Conservation (phyloP, 2,888 invertebrate species). For the Abrostola triplasia region DNA sequence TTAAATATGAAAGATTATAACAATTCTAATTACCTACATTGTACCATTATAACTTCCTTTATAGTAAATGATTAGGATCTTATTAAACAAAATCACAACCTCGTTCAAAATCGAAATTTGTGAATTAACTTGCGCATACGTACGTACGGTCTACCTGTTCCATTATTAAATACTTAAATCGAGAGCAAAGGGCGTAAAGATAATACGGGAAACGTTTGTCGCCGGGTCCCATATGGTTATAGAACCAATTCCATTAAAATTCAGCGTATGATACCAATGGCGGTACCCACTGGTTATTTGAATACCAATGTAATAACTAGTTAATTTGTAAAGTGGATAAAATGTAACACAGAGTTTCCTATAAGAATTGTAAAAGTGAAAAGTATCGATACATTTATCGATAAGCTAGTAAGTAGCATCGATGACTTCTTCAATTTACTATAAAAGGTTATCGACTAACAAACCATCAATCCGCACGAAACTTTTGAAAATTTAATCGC, state of each 20-base stretch:
- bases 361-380: no score
- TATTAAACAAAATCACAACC: not conserved
- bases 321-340: not conserved
- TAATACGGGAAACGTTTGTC: slow-evolving; percentile 6
- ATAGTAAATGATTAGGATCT: no score
- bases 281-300: not conserved
- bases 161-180: slow-evolving; percentile 15
- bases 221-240: slow-evolving; percentile 16
- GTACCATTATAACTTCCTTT: no score
- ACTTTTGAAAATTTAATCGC: not conserved
- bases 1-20: no score
- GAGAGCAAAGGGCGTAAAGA: not conserved
- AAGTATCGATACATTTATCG: no score
- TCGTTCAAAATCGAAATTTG: slow-evolving; percentile 3
- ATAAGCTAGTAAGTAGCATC: no score
- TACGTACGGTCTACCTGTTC: slow-evolving; percentile 2
- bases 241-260: slow-evolving; percentile 12
- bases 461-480: not conserved
- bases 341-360: not conserved
- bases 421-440: no score
- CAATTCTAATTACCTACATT: no score
- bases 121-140: not conserved
- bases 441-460: no score
- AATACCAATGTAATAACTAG: slow-evolving; percentile 12
- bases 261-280: slow-evolving; percentile 11